Conservation (phyloP, 35 echinoderm and acorn worm species). For the Stichopus chloronotus region DNA sequence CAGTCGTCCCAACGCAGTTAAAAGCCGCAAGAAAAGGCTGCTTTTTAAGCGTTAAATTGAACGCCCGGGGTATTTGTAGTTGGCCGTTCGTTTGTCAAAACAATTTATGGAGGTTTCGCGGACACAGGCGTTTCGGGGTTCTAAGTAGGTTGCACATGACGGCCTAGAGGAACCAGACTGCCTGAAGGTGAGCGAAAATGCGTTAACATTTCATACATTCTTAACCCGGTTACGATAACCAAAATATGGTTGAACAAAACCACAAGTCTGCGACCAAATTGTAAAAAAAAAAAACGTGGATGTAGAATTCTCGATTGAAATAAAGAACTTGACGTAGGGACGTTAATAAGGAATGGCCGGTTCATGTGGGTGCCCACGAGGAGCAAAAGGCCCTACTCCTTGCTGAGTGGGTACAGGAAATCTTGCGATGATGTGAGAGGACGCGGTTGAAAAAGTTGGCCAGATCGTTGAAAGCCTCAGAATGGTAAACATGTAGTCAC, state of each 20-base stretch:
- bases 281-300: neutral
- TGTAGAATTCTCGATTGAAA: no score
- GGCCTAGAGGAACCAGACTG: neutral
- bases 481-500: no score
- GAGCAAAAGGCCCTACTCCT: no score
- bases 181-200: neutral
- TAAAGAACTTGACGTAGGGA: no score
- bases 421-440: no score
- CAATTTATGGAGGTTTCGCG: constrained; percentile 35
- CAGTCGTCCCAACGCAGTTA: neutral
- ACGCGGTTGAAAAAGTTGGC: no score
- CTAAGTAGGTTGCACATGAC: neutral
- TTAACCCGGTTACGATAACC: neutral
- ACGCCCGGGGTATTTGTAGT: constrained; percentile 42
- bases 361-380: no score
- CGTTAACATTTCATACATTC: neutral
- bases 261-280: neutral
- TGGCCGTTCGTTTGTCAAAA: constrained; percentile 27
- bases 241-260: neutral
- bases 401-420: no score
- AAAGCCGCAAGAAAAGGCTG: constrained; percentile 18
- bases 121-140: constrained; percentile 8
- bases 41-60: constrained; percentile 10
- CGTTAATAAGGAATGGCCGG: no score
- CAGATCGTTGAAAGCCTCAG: no score